Percentiles rank a stretch among this genome's conserved stretches.
phyloP scores from a whole-genome alignment of 2,113 vertebrate species.

The Tiliqua scincoides region DNA sequence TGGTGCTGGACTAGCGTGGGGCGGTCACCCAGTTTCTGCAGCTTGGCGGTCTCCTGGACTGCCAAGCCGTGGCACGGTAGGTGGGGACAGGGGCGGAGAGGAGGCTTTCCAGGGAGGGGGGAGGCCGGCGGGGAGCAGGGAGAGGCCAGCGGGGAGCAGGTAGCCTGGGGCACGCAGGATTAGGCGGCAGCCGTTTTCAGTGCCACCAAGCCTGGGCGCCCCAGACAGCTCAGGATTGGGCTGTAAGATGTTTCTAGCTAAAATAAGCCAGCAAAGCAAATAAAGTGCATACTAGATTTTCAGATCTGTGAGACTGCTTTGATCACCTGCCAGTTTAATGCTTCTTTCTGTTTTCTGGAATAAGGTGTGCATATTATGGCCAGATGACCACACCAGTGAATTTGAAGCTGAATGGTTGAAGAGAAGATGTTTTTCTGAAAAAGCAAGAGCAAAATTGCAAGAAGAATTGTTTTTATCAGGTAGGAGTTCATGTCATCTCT shows the following conservation, averaged over 20 bases:
- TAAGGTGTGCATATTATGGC: conserved; percentile 89
- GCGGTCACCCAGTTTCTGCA: no score
- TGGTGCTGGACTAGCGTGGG: no score
- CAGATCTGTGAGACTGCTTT: background rate
- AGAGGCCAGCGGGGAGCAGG: no score
- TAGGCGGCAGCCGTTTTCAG: no score
- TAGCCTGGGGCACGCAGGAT: no score
- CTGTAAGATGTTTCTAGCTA: background rate
- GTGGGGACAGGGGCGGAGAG: no score
- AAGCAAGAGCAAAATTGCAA: conserved; percentile 80
- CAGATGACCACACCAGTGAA: conserved; percentile 87
- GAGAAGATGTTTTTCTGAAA: conserved; percentile 88
- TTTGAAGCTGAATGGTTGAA: conserved; percentile 91
- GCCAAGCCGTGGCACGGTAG: no score
- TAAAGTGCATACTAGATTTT: background rate
- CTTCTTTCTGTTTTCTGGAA: conserved; percentile 35
- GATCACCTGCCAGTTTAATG: background rate
- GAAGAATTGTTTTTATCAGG: conserved; percentile 89
- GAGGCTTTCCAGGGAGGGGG: no score
- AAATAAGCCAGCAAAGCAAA: background rate
- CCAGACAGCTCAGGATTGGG: no score
- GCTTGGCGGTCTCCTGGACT: no score
- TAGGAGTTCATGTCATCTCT: conserved; percentile 64
- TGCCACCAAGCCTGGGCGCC: no score
- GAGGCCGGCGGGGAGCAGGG: no score